phyloP scores from a whole-genome alignment of 1,140 invertebrate species.

The Oncopeltus fasciatus region DNA sequence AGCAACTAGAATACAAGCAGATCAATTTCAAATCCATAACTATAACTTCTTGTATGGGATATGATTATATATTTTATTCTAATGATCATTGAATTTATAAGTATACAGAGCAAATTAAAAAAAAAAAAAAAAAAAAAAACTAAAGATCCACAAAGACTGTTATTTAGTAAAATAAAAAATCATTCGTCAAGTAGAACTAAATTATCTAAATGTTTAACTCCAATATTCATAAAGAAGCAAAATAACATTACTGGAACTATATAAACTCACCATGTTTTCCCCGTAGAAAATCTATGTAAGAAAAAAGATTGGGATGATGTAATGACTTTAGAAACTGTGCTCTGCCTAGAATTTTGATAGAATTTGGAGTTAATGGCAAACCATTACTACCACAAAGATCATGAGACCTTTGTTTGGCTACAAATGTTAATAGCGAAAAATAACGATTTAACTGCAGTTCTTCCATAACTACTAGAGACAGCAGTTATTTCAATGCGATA shows the following conservation, averaged over 20 bases:
- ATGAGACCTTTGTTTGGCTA: constrained; percentile 74
- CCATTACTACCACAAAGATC: constrained; percentile 92
- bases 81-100: too few relatives aligned
- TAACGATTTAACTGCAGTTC: neutral
- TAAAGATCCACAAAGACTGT: too few relatives aligned
- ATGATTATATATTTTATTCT: too few relatives aligned
- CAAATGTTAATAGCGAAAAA: constrained; percentile 62
- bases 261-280: constrained; percentile 75
- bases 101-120: neutral
- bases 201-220: too few relatives aligned
- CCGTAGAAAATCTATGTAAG: constrained; percentile 79
- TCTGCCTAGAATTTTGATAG: constrained; percentile 80
- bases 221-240: too few relatives aligned
- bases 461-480: neutral
- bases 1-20: too few relatives aligned
- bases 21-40: too few relatives aligned
- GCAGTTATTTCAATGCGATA: neutral
- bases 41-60: too few relatives aligned
- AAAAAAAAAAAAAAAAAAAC: neutral
- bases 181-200: too few relatives aligned
- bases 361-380: constrained; percentile 86
- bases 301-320: constrained; percentile 64
- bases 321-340: constrained; percentile 72
- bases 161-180: too few relatives aligned
- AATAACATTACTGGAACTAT: neutral